Evolutionary conservation across 2,888 invertebrate species (phyloP), one percentile per base, ranked within the genome.

Genomic region (Drosophila gaucha): DNA sequence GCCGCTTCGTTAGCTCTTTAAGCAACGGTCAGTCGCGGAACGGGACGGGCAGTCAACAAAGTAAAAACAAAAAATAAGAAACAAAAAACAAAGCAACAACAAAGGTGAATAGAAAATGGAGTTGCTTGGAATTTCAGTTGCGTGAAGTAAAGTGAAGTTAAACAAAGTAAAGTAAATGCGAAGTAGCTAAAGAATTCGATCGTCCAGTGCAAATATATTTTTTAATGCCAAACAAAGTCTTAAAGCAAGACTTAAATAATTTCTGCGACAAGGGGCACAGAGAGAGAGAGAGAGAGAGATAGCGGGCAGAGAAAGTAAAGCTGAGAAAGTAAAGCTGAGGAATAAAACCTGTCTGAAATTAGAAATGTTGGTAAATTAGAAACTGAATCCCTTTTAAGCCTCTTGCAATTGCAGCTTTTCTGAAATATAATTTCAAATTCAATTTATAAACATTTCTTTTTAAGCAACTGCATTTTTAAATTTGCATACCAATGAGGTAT

Each of bases 171-270:
- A 57, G 35, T 56, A 55, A 50, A 44, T 28, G 58, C 24, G 22
- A 22, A 65, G 30, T 43, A 20, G 31, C 26, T 20, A 47, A 51
- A 30, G 9, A 66, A 49, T 60, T 47, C 36, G 18, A 46, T 46
- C 31, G 43, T 47, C 22, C 44, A 49, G 64, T 62, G 80, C 62
- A 59, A 50, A 60, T 73, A 71, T 63, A 72, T 70, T 67, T 74
- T 68, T 78, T 67, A 69, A 75, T 70, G 50, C 56, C 62, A 64
- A 56, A 62, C 59, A 64, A 28, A 26, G 43, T 22, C 24, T 35
- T 35, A 16, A 36, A 41, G 58, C 31, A 26, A 26, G 65, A 74
- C 3, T n/a, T 3, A 3, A 12, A 47, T 3, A 43, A 54, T 35
- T 35, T 12, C 18, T 22, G 24, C 6, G 24, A 28, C 9, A 35